Base-by-base conservation (phyloP, 2,113 vertebrate species). In the Cynocephalus volans region DNA sequence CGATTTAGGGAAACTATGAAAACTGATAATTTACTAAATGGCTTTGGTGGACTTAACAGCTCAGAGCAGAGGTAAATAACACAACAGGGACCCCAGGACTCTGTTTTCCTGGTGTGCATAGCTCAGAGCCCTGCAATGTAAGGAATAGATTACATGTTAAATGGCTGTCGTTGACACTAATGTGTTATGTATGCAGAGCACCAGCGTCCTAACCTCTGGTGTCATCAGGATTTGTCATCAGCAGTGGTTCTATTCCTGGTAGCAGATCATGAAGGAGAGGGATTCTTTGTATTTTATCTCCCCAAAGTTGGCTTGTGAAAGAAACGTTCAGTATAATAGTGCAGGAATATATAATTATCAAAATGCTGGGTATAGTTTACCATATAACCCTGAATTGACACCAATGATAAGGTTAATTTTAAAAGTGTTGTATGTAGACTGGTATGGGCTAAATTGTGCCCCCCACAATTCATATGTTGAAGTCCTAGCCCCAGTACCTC, bases 1-100 rank as follows among this genome's bases (percentile, higher is more conserved):
- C 99, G 98, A 99, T 99, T 99, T 99, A 99, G 98, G 99, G 99
- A 99, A 99, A 99, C 99, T 99, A 99, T 99, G 99, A 99, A 99
- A 99, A 99, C 99, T 98, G 99, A 99, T 99, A 98, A 99, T 99
- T 99, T 98, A 99, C 99, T 99, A 99, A 99, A 99, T 98, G 98
- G 98, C 98, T 99, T 97, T 98, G 98, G 98, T 97, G 98, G 98
- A 98, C 98, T 98, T 98, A 98, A 98, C 98, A 98, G 98, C 98
- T 98, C 97, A 97, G 97, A 98, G 98, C 93, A 98, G 98, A 98
- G 98, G 98, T 98, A 98, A 99, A 99, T 98, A 98, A 99, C 89
- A 56, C 98, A 97, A 98, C 97, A 94, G 98, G 98, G 98, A 98
- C 98, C 93, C 98, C 88, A 93, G 84, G 97, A 98, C 98, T 98